Percentiles rank a stretch among this genome's conserved stretches.
Conservation (phyloP, 2,113 vertebrate genomes). For the Megaceryle torquata region DNA sequence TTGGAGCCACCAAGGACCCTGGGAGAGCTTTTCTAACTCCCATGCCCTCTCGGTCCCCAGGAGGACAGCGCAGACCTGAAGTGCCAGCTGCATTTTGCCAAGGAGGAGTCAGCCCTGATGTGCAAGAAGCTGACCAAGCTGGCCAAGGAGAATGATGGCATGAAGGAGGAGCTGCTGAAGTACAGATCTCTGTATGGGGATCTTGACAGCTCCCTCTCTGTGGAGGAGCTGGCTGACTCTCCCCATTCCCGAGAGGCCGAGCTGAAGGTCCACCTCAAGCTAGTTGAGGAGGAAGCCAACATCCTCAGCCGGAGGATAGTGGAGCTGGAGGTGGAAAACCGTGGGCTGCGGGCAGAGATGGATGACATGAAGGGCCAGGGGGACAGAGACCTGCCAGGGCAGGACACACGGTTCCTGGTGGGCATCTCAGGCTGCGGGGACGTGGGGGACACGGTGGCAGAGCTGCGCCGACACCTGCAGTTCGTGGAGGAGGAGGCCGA, state of each 20-base stretch:
- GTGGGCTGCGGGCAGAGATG: constrained; percentile 94
- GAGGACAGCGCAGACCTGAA: constrained; percentile 96
- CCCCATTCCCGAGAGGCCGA: constrained; percentile 94
- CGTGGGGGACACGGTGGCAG: constrained; percentile 84
- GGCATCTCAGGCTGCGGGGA: constrained; percentile 72
- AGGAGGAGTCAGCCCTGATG: constrained; percentile 97
- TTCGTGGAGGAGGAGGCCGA: constrained; percentile 99
- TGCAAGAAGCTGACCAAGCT: constrained; percentile 97
- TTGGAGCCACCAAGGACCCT: accelerated
- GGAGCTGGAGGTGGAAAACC: constrained; percentile 97
- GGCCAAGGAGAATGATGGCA: constrained; percentile 92
- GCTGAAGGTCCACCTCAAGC: constrained; percentile 91
- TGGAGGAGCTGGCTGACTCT: constrained; percentile 90
- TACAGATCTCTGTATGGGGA: constrained; percentile 92
- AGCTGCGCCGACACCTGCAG: constrained; percentile 94
- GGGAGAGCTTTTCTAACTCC: background rate
- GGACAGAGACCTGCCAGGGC: constrained; percentile 69
- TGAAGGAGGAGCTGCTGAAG: constrained; percentile 94
- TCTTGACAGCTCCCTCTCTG: constrained; percentile 86
- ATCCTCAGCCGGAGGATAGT: constrained; percentile 93
- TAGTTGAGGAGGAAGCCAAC: constrained; percentile 98
- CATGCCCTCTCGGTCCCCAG: constrained; percentile 40
- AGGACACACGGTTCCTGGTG: constrained; percentile 69
- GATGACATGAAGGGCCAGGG: constrained; percentile 87
- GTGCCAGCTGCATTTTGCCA: constrained; percentile 97